Evolutionary conservation across 2,113 vertebrate genomes (phyloP), one percentile per base, ranked within the genome.

Genomic region (Axis porcinus): DNA sequence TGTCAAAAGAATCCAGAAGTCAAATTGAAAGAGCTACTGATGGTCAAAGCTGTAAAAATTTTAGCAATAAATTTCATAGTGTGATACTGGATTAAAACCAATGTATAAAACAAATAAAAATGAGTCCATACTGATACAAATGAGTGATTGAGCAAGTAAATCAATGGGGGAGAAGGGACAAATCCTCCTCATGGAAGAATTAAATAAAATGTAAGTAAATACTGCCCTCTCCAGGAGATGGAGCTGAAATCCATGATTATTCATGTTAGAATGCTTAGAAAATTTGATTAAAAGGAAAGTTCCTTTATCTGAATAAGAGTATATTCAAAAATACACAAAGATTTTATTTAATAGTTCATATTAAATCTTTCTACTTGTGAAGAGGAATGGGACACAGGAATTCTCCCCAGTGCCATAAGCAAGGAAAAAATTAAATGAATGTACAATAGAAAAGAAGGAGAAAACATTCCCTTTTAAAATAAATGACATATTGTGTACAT

Each of bases 221-320:
- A 91, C 94, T 95, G 89, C 89, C 88, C 94, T 70, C 82, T 91
- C 82, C 94, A 95, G 94, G 94, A 91, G 67, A 91, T 64, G 16
- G 89, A 64, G 40, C 67, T 95, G 55, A 92, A 82, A 82, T 70
- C 84, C 62, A 88, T 30, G 23, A 3, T 30, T 62, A 45, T 40
- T 79, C 40, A 57, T 40, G 55, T 67, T 89, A 85, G 89, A 92
- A 89, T 47, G 33, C 55, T 55, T 84, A 55, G 25, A 90, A 90
- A 96, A 89, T 36, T 50, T 58, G 2, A 90, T 55, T 52, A 52
- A 62, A 54, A 84, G 2, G 23, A 64, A 90, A n/a, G 9, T 55
- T 47, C 14, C 25, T 78, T 85, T 55, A 79, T 57, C 28, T 93
- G 36, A 85, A 50, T 79, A 43, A 85, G 40, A 9, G 9, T 78